Evolutionary conservation across 2,113 vertebrate genomes (phyloP), one percentile per base, ranked within the genome.

Genomic region (Hiodon tergisus): DNA sequence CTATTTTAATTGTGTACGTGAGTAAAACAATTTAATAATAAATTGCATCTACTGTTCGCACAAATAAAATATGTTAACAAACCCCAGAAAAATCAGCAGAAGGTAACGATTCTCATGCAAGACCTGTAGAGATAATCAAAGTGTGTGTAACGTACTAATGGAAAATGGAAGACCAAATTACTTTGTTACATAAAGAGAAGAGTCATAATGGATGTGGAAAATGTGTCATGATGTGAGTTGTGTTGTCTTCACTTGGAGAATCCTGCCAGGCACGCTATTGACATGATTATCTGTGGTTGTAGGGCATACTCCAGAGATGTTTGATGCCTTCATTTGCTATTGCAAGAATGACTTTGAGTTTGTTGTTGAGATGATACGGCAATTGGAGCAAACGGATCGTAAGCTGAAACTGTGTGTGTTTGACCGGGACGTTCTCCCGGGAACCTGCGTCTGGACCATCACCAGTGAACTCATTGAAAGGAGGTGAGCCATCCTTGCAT

Each of bases 321-420:
- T 99, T 7, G 95, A 99, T 52, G 97, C 97, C 75, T 99, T 99
- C 86, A 98, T 99, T 86, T 99, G 97, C 87, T 99, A 98, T 89
- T 99, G 96, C 86, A 83, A 92, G 76, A 93, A 86, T 0, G 97
- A 99, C 85, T 90, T 99, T 4, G 76, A 87, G 31, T 99, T 99
- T 80, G 97, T 99, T n/a, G 89, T 93, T 2, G 93, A 95, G 80
- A 98, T 99, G 96, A 99, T 99, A 86, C 89, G 74, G 59, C 88
- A 97, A 83, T 85, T 99, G 88, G 97, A 99, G 47, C 94, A 98
- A 84, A 94, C 93, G 0, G 85, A 94, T 0, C 86, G 88, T 85
- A 94, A 84, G 55, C 88, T 99, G 82, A 98, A 97, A 78, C 84
- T 99, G 75, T 99, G 97, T 16, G 97, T 99, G 7, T 97, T 96